phyloP scores from a whole-genome alignment of 1,140 invertebrate genomes.

The Agrypnia vestita region DNA sequence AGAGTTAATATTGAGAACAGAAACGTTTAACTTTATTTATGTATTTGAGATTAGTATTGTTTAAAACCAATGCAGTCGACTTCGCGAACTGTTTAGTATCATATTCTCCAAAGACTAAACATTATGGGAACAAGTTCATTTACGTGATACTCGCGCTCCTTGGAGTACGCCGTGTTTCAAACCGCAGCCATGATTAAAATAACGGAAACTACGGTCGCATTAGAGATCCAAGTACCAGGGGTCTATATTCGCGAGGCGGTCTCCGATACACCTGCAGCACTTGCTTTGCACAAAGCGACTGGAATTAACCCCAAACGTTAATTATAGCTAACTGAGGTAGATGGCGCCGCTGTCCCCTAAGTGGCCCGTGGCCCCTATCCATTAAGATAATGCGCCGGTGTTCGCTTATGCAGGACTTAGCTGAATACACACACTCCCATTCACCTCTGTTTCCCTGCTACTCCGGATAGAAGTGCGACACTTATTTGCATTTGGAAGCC shows the following conservation, averaged over 20 bases:
- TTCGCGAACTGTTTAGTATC: no score
- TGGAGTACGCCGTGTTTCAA: no score
- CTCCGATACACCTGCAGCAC: constrained; percentile 14
- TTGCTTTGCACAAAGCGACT: constrained; percentile 10
- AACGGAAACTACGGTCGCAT: no score
- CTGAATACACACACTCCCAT: constrained; percentile 36
- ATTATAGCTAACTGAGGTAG: constrained; percentile 47
- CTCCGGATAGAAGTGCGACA: constrained; percentile 3
- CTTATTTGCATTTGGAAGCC: constrained; percentile 27
- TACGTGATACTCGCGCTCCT: no score
- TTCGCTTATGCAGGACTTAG: constrained; percentile 53
- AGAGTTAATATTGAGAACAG: no score
- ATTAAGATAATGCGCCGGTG: constrained; percentile 55
- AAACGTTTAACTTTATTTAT: no score
- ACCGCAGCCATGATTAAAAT: no score
- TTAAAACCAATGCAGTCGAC: no score
- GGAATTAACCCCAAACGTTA: constrained; percentile 44
- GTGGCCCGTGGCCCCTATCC: constrained; percentile 53
- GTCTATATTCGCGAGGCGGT: constrained; percentile 5
- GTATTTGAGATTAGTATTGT: no score
- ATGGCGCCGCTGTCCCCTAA: constrained; percentile 41
- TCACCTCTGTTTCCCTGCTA: constrained; percentile 40
- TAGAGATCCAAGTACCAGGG: background rate
- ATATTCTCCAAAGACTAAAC: no score
- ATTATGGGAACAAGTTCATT: no score